Evolutionary conservation across 2,113 vertebrate species (phyloP), one percentile per base, ranked within the genome.

Genomic region (Apodemus speciosus): DNA sequence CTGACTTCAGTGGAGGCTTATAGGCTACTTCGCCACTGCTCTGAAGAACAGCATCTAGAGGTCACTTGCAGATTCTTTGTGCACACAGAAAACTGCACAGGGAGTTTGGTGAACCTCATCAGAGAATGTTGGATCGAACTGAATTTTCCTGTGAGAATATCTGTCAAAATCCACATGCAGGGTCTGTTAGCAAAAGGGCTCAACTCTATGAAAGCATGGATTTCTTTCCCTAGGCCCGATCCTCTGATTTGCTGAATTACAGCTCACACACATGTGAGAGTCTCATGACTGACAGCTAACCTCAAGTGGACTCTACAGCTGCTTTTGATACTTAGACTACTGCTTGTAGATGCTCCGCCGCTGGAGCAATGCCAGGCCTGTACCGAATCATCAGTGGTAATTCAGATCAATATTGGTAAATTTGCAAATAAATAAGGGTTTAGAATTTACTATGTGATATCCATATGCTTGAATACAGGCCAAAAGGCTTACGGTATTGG

Each of bases 111-210:
- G 62, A 71, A 75, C 20, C 3, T 58, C 0, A 60, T 35, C 75
- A 76, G 58, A 76, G 35, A 46, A 72, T n/a, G 3, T 49, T 1
- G 10, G 51, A 30, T 15, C 0, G 9, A 0, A 6, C 0, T 0
- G 0, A 49, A 56, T 16, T 38, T 72, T 58, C 35, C 25, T 2
- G 68, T 3, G 40, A 80, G 18, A 0, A 0, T 7, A 21, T 80
- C 64, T 91, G 53, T 66, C 14, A 46, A 72, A 86, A 64, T 13
- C 3, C 32, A 32, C 3, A 25, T 5, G 25, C 23, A 16, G 32
- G 66, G 27, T 25, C 72, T 68, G 85, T 88, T 13, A 53, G 56
- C 9, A 15, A 35, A 38, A 11, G 27, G 32, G 60, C 51, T 38
- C 20, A 53, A 40, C 9, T 32, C 13, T 14, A 43, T 15, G 14